Evolutionary conservation across 2,113 vertebrate genomes (phyloP).

Genomic region (Petrocephalus zakoni): DNA sequence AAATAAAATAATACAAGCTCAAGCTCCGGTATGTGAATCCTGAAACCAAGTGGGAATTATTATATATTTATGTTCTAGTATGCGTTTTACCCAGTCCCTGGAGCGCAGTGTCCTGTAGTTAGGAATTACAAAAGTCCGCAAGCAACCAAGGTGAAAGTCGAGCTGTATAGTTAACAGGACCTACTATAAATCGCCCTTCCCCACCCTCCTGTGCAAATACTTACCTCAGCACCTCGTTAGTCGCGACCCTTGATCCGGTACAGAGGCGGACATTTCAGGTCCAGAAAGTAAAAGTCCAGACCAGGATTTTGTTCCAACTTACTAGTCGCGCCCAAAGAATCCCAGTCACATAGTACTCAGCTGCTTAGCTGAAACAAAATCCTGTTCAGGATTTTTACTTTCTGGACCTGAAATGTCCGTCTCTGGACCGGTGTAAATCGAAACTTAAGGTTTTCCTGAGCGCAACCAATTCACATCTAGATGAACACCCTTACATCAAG

Average conservation of each 20-base stretch:
- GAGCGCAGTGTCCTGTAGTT: background rate
- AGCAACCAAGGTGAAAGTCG: slow-evolving; percentile 24
- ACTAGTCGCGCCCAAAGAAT: too few species aligned
- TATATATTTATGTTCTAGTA: background rate
- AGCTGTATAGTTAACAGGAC: slow-evolving; percentile 30
- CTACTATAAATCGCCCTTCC: slow-evolving; percentile 21
- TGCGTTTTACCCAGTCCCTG: background rate
- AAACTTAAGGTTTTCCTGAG: background rate
- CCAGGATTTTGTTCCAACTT: too few species aligned
- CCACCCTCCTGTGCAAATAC: slow-evolving; percentile 46
- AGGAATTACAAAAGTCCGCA: background rate
- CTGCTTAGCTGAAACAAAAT: too few species aligned
- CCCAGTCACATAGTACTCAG: too few species aligned
- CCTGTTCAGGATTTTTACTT: too few species aligned
- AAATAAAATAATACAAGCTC: background rate
- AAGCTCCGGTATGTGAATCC: background rate
- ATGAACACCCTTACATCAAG: background rate
- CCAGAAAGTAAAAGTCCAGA: too few species aligned
- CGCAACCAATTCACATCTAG: background rate
- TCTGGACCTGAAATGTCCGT: too few species aligned
- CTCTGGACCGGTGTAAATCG: slow-evolving; percentile 35
- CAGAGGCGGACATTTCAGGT: too few species aligned
- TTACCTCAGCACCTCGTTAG: slow-evolving; percentile 41
- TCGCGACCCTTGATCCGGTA: slow-evolving; percentile 53
- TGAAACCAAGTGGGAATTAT: background rate